These are phyloP conservation scores for Sebastes diploproa DNA, from an alignment of 2,797 vertebrate genomes.

Conservation along the genomic window DNA sequence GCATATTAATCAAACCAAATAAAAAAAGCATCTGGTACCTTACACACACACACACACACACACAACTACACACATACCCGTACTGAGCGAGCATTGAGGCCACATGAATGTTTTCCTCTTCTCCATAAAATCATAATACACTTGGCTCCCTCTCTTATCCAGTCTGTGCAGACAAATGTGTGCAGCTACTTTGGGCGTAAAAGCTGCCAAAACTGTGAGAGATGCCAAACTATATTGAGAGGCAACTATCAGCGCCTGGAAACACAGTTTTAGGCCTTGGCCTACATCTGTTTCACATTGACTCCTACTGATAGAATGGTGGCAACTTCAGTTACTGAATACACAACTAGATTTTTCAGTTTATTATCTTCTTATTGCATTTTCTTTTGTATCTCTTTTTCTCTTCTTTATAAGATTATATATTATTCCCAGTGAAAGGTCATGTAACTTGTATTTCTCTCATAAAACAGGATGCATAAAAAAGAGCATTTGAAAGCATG, in stretches of 20 bases:
- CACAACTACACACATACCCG: not conserved
- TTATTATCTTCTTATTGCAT: not conserved
- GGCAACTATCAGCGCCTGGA: constrained; percentile 32
- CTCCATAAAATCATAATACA: constrained; percentile 30
- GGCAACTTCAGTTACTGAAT: not conserved
- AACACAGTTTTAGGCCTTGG: constrained; percentile 27
- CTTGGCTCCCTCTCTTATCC: constrained; percentile 43
- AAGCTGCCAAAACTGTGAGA: constrained; percentile 44
- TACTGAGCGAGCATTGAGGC: not conserved
- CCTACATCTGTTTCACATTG: constrained; percentile 31
- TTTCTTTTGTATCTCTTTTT: not conserved
- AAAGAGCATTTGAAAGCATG: not conserved
- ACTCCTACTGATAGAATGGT: not conserved
- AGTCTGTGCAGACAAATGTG: constrained; percentile 57
- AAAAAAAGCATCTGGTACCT: constrained; percentile 29
- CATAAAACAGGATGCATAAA: not conserved
- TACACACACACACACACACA: not conserved
- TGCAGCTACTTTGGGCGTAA: constrained; percentile 42
- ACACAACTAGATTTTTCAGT: not conserved
- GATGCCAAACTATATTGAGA: constrained; percentile 47
- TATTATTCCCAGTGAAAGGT: not conserved
- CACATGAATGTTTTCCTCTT: constrained; percentile 24
- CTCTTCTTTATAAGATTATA: not conserved
- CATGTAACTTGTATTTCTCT: not conserved
- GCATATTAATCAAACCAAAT: constrained; percentile 38